Conservation (phyloP, 2,888 invertebrate genomes). For the Ferrisia virgata region DNA sequence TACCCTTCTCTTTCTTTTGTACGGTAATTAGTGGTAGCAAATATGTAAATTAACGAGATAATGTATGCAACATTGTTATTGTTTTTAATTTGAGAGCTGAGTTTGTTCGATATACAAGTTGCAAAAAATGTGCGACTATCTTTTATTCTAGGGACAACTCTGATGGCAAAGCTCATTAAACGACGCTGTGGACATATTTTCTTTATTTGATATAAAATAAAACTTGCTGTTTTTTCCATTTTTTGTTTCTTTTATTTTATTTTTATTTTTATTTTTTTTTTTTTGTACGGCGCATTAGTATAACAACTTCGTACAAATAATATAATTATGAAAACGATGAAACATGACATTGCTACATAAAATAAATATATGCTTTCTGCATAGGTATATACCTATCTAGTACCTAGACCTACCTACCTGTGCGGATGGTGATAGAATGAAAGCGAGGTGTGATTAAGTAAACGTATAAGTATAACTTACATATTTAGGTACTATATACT, state of each 20-base stretch:
- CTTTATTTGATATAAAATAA: background rate
- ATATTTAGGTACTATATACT: too few species aligned
- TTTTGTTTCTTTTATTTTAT: background rate
- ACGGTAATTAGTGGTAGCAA: slow-evolving; percentile 40
- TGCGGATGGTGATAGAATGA: background rate
- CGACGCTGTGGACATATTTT: background rate
- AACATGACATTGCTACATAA: too few species aligned
- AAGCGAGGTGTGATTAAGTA: background rate
- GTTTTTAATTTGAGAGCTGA: slow-evolving; percentile 35
- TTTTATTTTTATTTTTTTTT: background rate
- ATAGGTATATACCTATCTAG: too few species aligned
- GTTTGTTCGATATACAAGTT: slow-evolving; percentile 14
- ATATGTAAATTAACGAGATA: slow-evolving; percentile 41
- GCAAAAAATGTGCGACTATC: slow-evolving; percentile 14
- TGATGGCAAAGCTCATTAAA: slow-evolving; percentile 14
- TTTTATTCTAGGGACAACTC: background rate
- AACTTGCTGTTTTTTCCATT: background rate
- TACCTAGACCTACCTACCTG: too few species aligned
- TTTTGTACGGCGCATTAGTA: background rate
- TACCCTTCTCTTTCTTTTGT: slow-evolving; percentile 38
- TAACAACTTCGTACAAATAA: background rate
- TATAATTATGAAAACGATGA: background rate
- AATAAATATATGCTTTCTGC: background rate
- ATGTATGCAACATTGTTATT: slow-evolving; percentile 32
- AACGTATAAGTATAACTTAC: too few species aligned